Evolutionary conservation across 1,140 invertebrate genomes (phyloP).

Genomic region (Leguminivora glycinivorella): DNA sequence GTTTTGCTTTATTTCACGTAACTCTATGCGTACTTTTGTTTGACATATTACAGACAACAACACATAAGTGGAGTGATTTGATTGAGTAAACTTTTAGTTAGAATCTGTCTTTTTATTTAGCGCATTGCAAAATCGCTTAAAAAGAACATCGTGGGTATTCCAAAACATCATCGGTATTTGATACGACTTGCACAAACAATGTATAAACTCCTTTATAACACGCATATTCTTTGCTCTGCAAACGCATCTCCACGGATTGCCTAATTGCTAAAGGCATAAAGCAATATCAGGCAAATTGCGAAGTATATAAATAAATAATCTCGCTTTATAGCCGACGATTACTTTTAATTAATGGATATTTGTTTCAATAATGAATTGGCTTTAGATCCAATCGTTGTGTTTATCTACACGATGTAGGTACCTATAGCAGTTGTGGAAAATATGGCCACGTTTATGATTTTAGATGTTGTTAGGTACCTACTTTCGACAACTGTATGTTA

Average conservation of each 20-base stretch:
- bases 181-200: too few relatives aligned
- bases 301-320: slow-evolving; percentile 1
- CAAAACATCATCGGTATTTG: not conserved
- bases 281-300: slow-evolving; percentile 8
- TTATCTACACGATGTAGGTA: not conserved
- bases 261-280: slow-evolving; percentile 2
- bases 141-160: too few relatives aligned
- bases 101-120: too few relatives aligned
- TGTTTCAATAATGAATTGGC: not conserved
- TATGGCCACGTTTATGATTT: not conserved
- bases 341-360: not conserved
- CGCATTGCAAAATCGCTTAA: too few relatives aligned
- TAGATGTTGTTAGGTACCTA: too few relatives aligned
- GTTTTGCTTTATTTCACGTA: too few relatives aligned
- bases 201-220: not conserved
- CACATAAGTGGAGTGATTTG: too few relatives aligned
- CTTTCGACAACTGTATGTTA: too few relatives aligned
- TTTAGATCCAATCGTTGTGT: not conserved
- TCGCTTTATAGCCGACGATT: not conserved
- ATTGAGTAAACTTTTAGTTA: too few relatives aligned
- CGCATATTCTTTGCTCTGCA: not conserved
- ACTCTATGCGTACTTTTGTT: too few relatives aligned
- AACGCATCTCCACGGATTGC: not conserved
- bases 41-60: too few relatives aligned
- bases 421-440: not conserved